These are phyloP conservation scores for Polyploca ridens DNA, from an alignment of 2,888 invertebrate species.

Conservation along the genomic window DNA sequence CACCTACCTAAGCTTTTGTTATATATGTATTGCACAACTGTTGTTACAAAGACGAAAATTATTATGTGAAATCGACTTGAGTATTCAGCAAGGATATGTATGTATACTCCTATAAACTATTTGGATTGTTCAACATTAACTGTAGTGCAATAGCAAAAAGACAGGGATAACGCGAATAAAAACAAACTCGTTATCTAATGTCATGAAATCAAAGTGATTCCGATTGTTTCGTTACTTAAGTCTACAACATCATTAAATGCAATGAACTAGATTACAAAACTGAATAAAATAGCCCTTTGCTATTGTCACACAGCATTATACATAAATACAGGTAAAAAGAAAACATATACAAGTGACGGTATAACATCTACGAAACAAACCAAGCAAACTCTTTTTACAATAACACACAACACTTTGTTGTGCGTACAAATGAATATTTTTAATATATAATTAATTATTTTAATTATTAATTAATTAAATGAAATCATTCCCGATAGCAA, in stretches of 20 bases:
- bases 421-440: conserved; percentile 71
- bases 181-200: conserved; percentile 50
- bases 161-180: conserved; percentile 40
- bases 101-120: conserved; percentile 74
- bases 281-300: conserved; percentile 64
- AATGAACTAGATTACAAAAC: conserved; percentile 68
- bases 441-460: conserved; percentile 52
- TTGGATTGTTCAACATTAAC: conserved; percentile 66
- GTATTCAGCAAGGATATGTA: conserved; percentile 83
- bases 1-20: conserved; percentile 81
- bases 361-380: conserved; percentile 75
- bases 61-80: conserved; percentile 74
- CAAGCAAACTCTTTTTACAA: conserved; percentile 80
- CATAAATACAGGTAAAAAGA: conserved; percentile 66
- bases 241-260: conserved; percentile 78
- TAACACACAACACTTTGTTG: conserved; percentile 73
- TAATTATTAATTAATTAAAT: conserved; percentile 57
- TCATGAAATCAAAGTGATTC: conserved; percentile 59
- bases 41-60: conserved; percentile 66
- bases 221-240: conserved; percentile 62
- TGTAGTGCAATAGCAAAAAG: conserved; percentile 77
- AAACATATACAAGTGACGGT: conserved; percentile 63
- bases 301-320: conserved; percentile 76
- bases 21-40: conserved; percentile 82
- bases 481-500: conserved; percentile 82